Conservation (phyloP, 2,113 vertebrate species). For the Lutjanus erythropterus region DNA sequence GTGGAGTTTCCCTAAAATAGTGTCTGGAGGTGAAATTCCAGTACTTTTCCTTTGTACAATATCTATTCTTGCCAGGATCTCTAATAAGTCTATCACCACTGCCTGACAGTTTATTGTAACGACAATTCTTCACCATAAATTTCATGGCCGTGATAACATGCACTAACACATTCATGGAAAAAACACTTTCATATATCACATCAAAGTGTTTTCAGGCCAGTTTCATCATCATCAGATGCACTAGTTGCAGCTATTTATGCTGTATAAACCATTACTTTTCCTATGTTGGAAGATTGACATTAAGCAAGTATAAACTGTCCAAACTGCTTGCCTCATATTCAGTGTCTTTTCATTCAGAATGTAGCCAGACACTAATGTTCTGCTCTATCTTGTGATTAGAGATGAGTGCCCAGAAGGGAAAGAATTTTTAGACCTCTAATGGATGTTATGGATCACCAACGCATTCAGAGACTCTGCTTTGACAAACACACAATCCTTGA, state of each 20-base stretch:
- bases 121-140: neutral
- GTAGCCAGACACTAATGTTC: slow-evolving; percentile 1
- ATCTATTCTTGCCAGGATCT: slow-evolving; percentile 5
- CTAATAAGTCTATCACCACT: neutral
- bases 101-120: slow-evolving; percentile 1
- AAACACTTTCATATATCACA: neutral
- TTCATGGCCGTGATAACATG: neutral
- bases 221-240: neutral
- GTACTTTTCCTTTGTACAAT: slow-evolving; percentile 54
- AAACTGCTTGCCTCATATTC: slow-evolving; percentile 3
- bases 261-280: neutral
- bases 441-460: slow-evolving; percentile 4
- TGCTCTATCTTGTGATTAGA: slow-evolving; percentile 13
- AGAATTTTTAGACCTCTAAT: slow-evolving; percentile 24
- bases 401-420: slow-evolving; percentile 5
- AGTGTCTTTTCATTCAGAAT: slow-evolving; percentile 15
- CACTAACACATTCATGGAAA: neutral
- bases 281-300: slow-evolving; percentile 7
- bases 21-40: slow-evolving; percentile 42
- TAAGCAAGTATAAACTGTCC: neutral
- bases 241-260: neutral
- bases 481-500: neutral
- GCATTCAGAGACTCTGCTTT: slow-evolving; percentile 19
- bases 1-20: slow-evolving; percentile 62
- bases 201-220: neutral